A percentile compares a stretch with the other conserved stretches of the same genome.
Evolutionary conservation across 2,113 vertebrate genomes (phyloP).

Genomic region (Phyllostomus discolor): DNA sequence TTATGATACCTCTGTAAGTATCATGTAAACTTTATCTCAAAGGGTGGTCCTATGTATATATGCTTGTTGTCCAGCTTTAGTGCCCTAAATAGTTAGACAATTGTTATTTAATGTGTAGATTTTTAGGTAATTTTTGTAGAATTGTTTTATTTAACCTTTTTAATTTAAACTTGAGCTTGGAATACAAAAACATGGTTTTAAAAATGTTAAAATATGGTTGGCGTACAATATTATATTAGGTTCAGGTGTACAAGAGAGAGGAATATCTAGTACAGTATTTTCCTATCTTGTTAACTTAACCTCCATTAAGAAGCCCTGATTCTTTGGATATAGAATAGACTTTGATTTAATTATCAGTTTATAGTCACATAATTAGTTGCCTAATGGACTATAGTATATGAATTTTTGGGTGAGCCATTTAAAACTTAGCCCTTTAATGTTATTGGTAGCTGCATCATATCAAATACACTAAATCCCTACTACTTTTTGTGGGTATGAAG

Average conservation of each 20-base stretch:
- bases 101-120: neutral
- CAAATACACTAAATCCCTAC: neutral
- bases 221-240: neutral
- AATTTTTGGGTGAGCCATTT: neutral
- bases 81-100: neutral
- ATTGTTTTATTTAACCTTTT: neutral
- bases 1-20: conserved; percentile 93
- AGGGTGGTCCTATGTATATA: neutral
- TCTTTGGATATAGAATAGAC: neutral
- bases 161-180: neutral
- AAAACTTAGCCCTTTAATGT: conserved; percentile 1
- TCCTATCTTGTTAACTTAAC: neutral
- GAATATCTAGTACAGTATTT: neutral
- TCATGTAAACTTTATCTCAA: neutral
- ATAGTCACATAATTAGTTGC: neutral
- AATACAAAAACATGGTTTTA: neutral
- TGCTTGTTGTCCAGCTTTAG: neutral
- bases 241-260: neutral
- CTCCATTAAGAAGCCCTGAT: neutral
- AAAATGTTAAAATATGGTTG: neutral
- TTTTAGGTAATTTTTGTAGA: neutral
- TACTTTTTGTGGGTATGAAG: neutral
- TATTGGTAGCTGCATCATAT: conserved; percentile 14
- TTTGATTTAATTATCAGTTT: conserved; percentile 19
- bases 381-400: neutral